These are phyloP conservation scores for Clarias pachynema DNA, from an alignment of 2,797 vertebrate species.

Conservation along the genomic window DNA sequence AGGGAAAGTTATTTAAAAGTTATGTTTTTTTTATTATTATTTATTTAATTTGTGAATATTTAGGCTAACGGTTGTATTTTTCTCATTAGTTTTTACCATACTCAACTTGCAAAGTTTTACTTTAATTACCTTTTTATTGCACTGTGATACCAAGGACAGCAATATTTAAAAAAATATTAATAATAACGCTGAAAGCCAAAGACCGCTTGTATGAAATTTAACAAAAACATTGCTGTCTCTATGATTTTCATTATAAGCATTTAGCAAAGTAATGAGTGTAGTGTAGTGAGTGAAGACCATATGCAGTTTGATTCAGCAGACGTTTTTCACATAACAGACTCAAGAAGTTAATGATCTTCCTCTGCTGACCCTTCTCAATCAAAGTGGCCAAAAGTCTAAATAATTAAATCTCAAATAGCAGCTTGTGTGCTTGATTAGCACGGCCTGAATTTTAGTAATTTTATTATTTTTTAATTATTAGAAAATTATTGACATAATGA, in stretches of 20 bases:
- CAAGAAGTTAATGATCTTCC: conserved; percentile 54
- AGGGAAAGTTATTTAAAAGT: background rate
- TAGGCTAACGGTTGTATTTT: background rate
- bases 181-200: background rate
- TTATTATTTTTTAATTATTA: conserved; percentile 44
- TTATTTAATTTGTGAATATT: background rate
- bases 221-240: background rate
- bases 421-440: conserved; percentile 49
- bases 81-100: background rate
- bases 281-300: background rate
- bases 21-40: background rate
- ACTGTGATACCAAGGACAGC: background rate
- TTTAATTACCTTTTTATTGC: background rate
- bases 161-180: background rate
- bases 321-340: conserved; percentile 1
- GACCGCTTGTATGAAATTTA: background rate
- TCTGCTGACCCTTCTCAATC: conserved; percentile 45
- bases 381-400: conserved; percentile 55
- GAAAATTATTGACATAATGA: conserved; percentile 54
- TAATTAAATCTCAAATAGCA: conserved; percentile 54
- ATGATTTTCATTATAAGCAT: background rate
- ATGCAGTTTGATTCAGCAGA: conserved; percentile 18
- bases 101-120: background rate
- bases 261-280: background rate
- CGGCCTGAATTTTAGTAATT: conserved; percentile 50